Evolutionary conservation across 2,113 vertebrate species (phyloP), one percentile per base, ranked within the genome.

Genomic region (Pygoscelis antarcticus): DNA sequence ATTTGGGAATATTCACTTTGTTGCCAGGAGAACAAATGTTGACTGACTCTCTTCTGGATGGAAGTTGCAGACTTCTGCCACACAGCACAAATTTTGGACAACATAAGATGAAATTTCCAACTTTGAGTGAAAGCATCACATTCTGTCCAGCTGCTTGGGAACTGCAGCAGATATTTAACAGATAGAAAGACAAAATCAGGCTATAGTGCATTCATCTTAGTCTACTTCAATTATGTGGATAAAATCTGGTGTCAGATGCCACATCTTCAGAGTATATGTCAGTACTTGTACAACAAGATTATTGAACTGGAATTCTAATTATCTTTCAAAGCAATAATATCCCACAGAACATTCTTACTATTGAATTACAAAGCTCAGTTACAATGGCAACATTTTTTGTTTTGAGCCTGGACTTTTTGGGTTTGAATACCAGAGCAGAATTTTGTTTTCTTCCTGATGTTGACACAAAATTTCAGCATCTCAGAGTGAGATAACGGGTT

Each of bases 271-370:
- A 15, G 13, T 44, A 7, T 46, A 44, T 47, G 42, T 74, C 34
- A 87, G 49, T 72, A 74, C 46, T 87, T 92, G 66, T 87, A 91
- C 66, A 89, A 77, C 65, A 90, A 79, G 42, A 20, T 90, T 90
- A 91, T 91, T 97, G 81, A 94, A 94, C 66, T 70, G 42, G 34
- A 84, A 66, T 93, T 96, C 58, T 77, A 89, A 65, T 93, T 95
- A 66, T n/a, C n/a, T 83, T 95, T 87, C 78, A 87, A 72, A 42
- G 75, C 46, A 90, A n/a, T 82, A 76, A n/a, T 83, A 52, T 57
- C 38, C 44, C 61, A 49, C 19, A 34, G 80, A 76, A 79, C 16
- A 44, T 55, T 83, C 55, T 94, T 91, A 32, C 42, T 89, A 54
- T 85, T 87, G 58, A 79, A 89, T 96, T 97, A 93, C 46, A 1